A percentile compares a stretch with the other conserved stretches of the same genome.
Conservation (phyloP, 2,888 invertebrate species). For the Melanotus villosus region DNA sequence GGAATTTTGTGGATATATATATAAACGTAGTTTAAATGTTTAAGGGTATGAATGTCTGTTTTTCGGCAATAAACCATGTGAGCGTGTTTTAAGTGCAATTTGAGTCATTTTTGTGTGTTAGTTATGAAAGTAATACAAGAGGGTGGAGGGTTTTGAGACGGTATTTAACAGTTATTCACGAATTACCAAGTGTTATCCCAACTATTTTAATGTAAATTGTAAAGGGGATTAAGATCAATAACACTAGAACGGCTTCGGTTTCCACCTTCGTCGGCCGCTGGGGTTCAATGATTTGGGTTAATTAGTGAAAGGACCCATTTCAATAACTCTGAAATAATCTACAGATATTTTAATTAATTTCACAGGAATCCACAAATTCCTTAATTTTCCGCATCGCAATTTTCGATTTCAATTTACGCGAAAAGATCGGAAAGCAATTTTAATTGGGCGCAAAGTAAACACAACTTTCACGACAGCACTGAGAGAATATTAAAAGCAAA, state of each 20-base stretch:
- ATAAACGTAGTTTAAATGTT: too few relatives aligned
- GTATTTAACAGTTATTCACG: constrained; percentile 36
- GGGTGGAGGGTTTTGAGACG: constrained; percentile 13
- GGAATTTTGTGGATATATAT: too few relatives aligned
- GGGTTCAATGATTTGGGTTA: constrained; percentile 39
- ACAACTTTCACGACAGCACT: not conserved
- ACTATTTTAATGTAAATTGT: constrained; percentile 42
- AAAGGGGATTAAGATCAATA: constrained; percentile 39
- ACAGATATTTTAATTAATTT: constrained; percentile 40
- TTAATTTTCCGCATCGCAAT: constrained; percentile 15
- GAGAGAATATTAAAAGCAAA: constrained; percentile 1
- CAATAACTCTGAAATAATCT: constrained; percentile 39
- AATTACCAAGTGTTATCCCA: constrained; percentile 35
- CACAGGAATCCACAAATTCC: constrained; percentile 9
- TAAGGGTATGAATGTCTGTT: too few relatives aligned
- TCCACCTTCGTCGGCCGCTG: constrained; percentile 27
- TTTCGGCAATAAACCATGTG: too few relatives aligned
- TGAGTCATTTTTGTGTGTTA: constrained; percentile 7
- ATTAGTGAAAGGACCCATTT: constrained; percentile 36
- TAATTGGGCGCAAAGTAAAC: constrained; percentile 18
- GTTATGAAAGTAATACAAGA: constrained; percentile 6
- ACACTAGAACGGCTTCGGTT: constrained; percentile 39
- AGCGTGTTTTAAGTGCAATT: not conserved
- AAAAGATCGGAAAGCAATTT: constrained; percentile 19
- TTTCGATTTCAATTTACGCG: constrained; percentile 15